Evolutionary conservation across 2,113 vertebrate genomes (phyloP).

Genomic region (Dicerorhinus sumatrensis): DNA sequence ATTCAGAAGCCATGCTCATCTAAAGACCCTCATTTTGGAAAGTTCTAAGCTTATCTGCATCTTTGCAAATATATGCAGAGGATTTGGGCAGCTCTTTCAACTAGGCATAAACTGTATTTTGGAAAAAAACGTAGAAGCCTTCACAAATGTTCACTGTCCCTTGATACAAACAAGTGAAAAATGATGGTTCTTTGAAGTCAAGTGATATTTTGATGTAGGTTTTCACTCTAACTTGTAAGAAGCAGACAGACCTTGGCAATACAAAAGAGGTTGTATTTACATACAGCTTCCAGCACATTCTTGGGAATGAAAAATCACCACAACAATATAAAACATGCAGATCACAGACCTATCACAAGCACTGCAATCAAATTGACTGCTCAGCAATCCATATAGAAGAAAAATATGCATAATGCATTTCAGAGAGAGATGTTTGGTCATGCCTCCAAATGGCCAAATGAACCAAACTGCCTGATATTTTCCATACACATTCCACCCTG

Average conservation of each 20-base stretch:
- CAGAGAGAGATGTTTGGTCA: background rate
- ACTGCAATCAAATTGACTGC: background rate
- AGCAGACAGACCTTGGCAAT: slow-evolving; percentile 54
- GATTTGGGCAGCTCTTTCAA: slow-evolving; percentile 46
- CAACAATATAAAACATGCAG: slow-evolving; percentile 61
- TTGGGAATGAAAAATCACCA: slow-evolving; percentile 55
- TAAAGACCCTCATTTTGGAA: slow-evolving; percentile 49
- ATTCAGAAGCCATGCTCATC: slow-evolving; percentile 49
- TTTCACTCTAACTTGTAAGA: slow-evolving; percentile 57
- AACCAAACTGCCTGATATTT: background rate
- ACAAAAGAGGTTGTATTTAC: slow-evolving; percentile 44
- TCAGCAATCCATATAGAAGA: background rate
- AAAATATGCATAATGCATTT: background rate
- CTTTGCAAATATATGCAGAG: slow-evolving; percentile 48
- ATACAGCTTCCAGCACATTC: slow-evolving; percentile 69
- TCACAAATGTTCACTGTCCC: slow-evolving; percentile 37
- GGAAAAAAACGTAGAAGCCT: slow-evolving; percentile 48
- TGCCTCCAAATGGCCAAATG: background rate
- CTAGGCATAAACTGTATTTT: background rate
- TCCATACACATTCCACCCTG: background rate
- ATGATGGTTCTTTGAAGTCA: slow-evolving; percentile 67
- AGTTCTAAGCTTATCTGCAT: background rate
- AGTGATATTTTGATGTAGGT: slow-evolving; percentile 65
- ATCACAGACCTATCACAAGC: background rate
- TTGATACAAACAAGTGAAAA: slow-evolving; percentile 60